phyloP scores from a whole-genome alignment of 2,797 vertebrate genomes.

The Margarornis squamiger region DNA sequence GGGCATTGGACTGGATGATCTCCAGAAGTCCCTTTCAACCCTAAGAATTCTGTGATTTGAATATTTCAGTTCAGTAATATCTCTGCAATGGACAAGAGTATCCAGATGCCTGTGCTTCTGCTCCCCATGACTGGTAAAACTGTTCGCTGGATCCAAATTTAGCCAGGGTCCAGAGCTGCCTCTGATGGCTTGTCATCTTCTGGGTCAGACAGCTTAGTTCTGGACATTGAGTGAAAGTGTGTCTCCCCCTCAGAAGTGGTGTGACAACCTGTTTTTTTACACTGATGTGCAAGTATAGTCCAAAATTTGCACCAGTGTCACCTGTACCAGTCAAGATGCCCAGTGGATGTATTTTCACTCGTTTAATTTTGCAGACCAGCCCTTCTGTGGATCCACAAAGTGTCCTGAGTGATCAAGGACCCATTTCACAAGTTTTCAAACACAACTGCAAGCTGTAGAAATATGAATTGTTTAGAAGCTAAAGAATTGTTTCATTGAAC shows the following conservation, averaged over 20 bases:
- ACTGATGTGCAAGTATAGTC: background rate
- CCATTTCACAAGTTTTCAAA: background rate
- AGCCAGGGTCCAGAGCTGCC: background rate
- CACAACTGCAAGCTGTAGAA: background rate
- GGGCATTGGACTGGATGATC: accelerated
- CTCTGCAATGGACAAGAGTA: background rate
- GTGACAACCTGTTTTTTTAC: background rate
- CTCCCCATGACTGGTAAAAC: background rate
- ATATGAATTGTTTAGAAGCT: background rate
- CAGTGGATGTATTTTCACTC: background rate
- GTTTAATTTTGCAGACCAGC: background rate
- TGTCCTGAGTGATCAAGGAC: background rate
- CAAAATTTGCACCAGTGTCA: background rate
- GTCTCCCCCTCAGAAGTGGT: background rate
- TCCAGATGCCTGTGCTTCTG: background rate
- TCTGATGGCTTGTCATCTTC: background rate
- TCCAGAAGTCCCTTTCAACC: background rate
- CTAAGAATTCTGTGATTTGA: background rate
- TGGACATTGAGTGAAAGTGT: background rate
- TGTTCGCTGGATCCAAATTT: background rate
- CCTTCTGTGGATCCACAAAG: background rate
- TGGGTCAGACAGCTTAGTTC: background rate
- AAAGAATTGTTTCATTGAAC: background rate
- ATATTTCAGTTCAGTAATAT: background rate
- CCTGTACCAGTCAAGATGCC: background rate